Conservation (phyloP, 2,797 vertebrate species). For the Antrozous pallidus region DNA sequence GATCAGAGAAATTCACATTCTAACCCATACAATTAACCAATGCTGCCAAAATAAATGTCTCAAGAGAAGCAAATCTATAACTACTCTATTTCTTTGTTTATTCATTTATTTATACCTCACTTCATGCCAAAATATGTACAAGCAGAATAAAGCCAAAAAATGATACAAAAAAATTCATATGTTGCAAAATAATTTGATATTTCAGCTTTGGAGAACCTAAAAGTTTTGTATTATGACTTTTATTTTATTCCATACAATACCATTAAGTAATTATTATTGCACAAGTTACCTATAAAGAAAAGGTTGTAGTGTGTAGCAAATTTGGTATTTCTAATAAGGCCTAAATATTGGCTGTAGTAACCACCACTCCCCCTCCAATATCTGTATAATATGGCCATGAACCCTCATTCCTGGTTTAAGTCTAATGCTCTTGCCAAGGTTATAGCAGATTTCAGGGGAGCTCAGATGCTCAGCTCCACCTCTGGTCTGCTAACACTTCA, state of each 20-base stretch:
- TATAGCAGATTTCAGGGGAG: not conserved
- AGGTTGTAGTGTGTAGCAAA: not conserved
- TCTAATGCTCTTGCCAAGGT: not conserved
- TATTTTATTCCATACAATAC: not conserved
- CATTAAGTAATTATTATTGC: not conserved
- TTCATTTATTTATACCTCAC: constrained; percentile 33
- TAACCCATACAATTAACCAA: constrained; percentile 55
- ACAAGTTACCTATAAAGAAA: not conserved
- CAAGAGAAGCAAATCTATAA: constrained; percentile 56
- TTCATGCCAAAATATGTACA: constrained; percentile 31
- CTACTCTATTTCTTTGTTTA: constrained; percentile 19
- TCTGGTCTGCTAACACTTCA: not conserved
- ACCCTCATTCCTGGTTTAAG: not conserved
- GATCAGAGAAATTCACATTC: constrained; percentile 54
- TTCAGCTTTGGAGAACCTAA: constrained; percentile 14
- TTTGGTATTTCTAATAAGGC: not conserved
- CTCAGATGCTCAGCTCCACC: not conserved
- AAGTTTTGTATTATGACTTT: not conserved
- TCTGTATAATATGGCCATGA: not conserved
- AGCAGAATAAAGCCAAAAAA: constrained; percentile 36
- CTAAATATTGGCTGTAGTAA: not conserved
- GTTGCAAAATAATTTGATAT: not conserved
- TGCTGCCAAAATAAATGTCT: constrained; percentile 36
- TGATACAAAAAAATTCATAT: not conserved
- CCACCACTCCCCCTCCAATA: not conserved